These are phyloP conservation scores for Oreochromis tanganicae DNA, from an alignment of 2,113 vertebrate species.

Conservation along the genomic window DNA sequence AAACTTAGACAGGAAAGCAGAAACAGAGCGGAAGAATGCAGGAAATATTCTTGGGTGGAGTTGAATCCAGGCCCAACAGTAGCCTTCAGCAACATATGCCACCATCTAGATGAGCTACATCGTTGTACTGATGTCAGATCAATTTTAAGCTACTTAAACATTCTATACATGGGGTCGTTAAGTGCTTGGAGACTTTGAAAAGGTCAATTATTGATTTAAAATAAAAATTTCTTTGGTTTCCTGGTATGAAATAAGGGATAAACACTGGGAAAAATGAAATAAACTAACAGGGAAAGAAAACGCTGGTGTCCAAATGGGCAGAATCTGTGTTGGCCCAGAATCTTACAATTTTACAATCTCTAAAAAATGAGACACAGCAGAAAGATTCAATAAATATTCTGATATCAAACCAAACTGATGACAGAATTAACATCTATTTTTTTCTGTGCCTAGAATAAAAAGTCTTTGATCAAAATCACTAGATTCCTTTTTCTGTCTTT, in stretches of 20 bases:
- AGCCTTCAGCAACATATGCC: background rate
- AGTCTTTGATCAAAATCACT: background rate
- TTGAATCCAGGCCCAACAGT: accelerated
- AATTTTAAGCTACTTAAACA: background rate
- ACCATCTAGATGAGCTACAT: background rate
- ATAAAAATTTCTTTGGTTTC: background rate
- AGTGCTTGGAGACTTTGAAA: background rate
- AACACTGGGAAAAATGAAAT: accelerated
- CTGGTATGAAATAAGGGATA: background rate
- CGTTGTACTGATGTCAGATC: background rate
- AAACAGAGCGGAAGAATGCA: background rate
- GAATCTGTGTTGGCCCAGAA: background rate
- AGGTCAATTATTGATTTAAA: background rate
- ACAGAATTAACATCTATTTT: background rate
- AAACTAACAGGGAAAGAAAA: background rate
- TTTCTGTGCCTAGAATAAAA: background rate
- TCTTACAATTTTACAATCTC: background rate
- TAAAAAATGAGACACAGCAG: background rate
- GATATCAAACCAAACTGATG: background rate
- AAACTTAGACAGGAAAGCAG: background rate
- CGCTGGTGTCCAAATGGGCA: background rate
- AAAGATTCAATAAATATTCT: background rate
- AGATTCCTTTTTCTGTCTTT: accelerated
- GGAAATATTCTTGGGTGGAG: background rate
- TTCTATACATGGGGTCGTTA: background rate